These are phyloP conservation scores for Bathynomus jamesi DNA, from an alignment of 1,140 invertebrate genomes.

Conservation along the genomic window DNA sequence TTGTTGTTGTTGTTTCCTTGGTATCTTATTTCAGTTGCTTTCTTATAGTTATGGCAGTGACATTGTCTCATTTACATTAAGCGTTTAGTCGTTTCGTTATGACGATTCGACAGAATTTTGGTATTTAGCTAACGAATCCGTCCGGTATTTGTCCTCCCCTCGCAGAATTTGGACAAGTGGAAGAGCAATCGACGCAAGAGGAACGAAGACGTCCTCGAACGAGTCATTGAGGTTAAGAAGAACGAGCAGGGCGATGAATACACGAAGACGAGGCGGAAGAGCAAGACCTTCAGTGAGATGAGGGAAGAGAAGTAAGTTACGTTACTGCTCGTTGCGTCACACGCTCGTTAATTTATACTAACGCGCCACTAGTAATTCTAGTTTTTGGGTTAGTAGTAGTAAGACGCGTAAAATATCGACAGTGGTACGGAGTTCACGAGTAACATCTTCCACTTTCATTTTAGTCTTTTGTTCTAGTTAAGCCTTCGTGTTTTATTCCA, in stretches of 20 bases:
- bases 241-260: neutral
- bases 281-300: neutral
- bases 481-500: neutral
- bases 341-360: no score
- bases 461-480: neutral
- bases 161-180: conserved; percentile 86
- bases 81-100: no score
- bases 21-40: no score
- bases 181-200: conserved; percentile 81
- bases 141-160: conserved; percentile 26
- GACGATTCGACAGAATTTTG: no score
- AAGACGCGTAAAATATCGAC: no score
- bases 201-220: conserved; percentile 78
- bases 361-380: no score
- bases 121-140: no score
- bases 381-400: no score
- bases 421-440: no score
- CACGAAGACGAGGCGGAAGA: neutral
- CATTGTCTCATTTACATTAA: no score
- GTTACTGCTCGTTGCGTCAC: neutral
- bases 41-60: no score
- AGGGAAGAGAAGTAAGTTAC: neutral
- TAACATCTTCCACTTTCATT: neutral
- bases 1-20: no score
- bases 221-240: conserved; percentile 64